phyloP scores from a whole-genome alignment of 2,113 vertebrate genomes.

The Ceyx margarethae region DNA sequence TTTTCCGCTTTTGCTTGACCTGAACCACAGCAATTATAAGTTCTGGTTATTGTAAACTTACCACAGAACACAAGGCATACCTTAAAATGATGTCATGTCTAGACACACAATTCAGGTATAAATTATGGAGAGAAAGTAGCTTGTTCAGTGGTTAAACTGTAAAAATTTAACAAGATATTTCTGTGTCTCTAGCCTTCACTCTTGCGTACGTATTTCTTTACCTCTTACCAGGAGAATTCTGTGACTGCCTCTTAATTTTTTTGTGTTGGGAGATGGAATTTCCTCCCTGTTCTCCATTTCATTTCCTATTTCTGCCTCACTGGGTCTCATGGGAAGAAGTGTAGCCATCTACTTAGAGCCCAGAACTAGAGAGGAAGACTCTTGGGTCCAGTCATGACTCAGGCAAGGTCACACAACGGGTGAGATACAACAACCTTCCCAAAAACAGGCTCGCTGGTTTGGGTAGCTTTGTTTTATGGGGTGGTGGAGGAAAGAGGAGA shows the following conservation, averaged over 20 bases:
- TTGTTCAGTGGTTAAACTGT: constrained; percentile 73
- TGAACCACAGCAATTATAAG: constrained; percentile 57
- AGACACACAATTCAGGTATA: constrained; percentile 80
- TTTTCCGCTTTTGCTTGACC: constrained; percentile 54
- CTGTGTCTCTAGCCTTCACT: constrained; percentile 65
- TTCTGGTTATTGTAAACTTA: constrained; percentile 76
- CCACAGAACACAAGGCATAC: constrained; percentile 72
- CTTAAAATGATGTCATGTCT: constrained; percentile 81
- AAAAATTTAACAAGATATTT: constrained; percentile 76
- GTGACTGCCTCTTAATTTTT: constrained; percentile 59
- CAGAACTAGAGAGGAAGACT: constrained; percentile 17
- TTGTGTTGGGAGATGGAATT: constrained; percentile 58
- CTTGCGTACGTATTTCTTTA: constrained; percentile 41
- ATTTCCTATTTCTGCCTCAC: constrained; percentile 52
- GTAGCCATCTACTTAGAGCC: constrained; percentile 44
- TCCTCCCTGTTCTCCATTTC: constrained; percentile 52
- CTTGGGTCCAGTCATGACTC: constrained; percentile 25
- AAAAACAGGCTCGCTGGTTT: neutral
- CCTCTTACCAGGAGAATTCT: constrained; percentile 64
- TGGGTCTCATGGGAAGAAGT: constrained; percentile 16
- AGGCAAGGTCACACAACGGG: constrained; percentile 2
- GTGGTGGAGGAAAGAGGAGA: neutral
- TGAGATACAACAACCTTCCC: neutral
- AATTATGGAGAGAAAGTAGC: constrained; percentile 75
- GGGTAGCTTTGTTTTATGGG: constrained; percentile 20